Conservation (phyloP, 2,888 invertebrate species). For the Bombylius discolor region DNA sequence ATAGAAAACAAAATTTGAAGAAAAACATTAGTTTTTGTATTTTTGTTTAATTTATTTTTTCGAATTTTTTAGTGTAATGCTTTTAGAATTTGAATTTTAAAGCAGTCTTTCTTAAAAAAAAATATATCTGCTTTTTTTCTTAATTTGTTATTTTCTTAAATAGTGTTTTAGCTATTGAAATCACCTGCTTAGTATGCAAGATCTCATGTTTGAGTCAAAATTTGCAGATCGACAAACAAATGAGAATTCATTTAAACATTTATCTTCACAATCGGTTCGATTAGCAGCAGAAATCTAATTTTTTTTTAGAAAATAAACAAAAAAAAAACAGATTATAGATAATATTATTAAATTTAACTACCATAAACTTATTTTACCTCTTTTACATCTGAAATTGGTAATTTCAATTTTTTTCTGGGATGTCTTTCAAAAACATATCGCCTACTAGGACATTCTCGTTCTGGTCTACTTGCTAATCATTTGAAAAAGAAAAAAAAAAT, state of each 20-base stretch:
- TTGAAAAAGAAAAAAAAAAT: too few relatives aligned
- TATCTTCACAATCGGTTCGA: slow-evolving; percentile 80
- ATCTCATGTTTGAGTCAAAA: slow-evolving; percentile 62
- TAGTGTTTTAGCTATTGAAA: too few relatives aligned
- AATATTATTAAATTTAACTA: neutral
- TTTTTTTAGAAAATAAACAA: neutral
- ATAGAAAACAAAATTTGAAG: neutral
- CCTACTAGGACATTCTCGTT: slow-evolving; percentile 77
- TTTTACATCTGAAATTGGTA: slow-evolving; percentile 68
- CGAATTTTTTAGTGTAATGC: too few relatives aligned
- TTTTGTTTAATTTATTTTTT: neutral
- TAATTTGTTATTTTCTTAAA: too few relatives aligned
- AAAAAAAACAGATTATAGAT: neutral
- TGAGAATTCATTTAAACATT: slow-evolving; percentile 76
- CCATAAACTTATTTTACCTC: slow-evolving; percentile 41
- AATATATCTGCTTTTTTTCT: too few relatives aligned
- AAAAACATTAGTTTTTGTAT: neutral
- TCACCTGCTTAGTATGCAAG: slow-evolving; percentile 59
- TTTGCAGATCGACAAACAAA: slow-evolving; percentile 81
- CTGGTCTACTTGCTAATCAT: slow-evolving; percentile 60
- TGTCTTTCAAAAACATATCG: slow-evolving; percentile 81
- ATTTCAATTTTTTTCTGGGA: slow-evolving; percentile 67
- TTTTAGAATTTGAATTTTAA: too few relatives aligned
- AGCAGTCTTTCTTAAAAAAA: too few relatives aligned
- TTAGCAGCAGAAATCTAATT: slow-evolving; percentile 54